These are phyloP conservation scores for Amphipyra tragopoginis DNA, from an alignment of 2,888 invertebrate species.

Conservation along the genomic window DNA sequence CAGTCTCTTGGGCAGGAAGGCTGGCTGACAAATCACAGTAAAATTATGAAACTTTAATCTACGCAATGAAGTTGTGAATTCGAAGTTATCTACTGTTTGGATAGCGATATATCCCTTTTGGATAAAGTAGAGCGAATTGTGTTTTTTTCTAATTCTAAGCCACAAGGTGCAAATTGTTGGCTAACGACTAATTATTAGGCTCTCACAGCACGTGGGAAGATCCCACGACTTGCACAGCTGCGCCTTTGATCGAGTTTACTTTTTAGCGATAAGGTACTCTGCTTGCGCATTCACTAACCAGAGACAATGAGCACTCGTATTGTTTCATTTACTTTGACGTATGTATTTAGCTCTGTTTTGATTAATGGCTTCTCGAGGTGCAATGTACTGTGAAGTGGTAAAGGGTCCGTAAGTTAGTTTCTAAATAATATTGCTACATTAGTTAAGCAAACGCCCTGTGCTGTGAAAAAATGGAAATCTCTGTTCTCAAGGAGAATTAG, in stretches of 20 bases:
- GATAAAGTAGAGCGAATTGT: conserved; percentile 9
- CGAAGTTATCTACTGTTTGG: conserved; percentile 13
- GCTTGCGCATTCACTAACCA: conserved; percentile 65
- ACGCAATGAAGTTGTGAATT: conserved; percentile 22
- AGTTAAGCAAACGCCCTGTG: conserved; percentile 76
- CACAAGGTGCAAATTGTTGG: conserved; percentile 76
- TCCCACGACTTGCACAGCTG: conserved; percentile 78
- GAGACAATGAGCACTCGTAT: conserved; percentile 68
- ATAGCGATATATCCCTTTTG: conserved; percentile 12
- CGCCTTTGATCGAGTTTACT: conserved; percentile 76
- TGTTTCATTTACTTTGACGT: conserved; percentile 69
- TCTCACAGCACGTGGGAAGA: conserved; percentile 79
- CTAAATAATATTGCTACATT: conserved; percentile 68
- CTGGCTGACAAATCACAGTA: conserved; percentile 53
- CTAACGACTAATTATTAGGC: conserved; percentile 77
- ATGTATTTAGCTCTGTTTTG: conserved; percentile 60
- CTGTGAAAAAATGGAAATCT: conserved; percentile 80
- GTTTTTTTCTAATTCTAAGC: conserved; percentile 56
- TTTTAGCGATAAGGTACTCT: conserved; percentile 75
- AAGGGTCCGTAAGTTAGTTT: conserved; percentile 57
- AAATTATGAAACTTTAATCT: conserved; percentile 48
- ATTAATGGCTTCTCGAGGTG: conserved; percentile 65
- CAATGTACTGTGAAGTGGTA: conserved; percentile 68
- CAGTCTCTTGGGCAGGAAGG: conserved; percentile 55
- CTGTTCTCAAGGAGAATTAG: conserved; percentile 81